Base-by-base conservation (phyloP, 2,797 vertebrate species). In the Gymnopithys bicolor region DNA sequence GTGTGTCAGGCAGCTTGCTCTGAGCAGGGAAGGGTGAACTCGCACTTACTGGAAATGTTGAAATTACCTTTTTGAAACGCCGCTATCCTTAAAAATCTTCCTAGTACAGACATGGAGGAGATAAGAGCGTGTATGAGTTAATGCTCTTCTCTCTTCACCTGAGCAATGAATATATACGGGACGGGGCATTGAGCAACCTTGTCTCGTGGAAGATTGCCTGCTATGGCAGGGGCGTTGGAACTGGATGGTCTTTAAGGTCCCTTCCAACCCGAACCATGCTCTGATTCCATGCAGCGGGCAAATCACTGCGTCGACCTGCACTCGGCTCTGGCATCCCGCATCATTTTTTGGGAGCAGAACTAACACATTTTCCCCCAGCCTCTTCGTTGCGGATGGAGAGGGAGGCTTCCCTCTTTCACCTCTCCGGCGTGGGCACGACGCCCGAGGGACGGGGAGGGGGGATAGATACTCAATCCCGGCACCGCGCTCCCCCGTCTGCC, bases 401-500 rank as follows among this genome's bases (percentile, higher is more conserved):
- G 8, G 16, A 13, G 8, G 52, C 27, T 70, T 48, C 8, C 14
- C 8, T 32, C 16, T 17, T 13, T 51, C 25, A 27, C 19, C 28
- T 6, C n/a, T 41, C 10, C 27, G 19, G 23, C 7, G 19, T 17
- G 13, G 13, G 45, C n/a, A 27, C 46, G 30, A 43, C 21, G 10
- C 27, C 16, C 8, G 16, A 18, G 17, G 52, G 37, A 10, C 12
- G 19, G 7, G 28, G 2, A 3, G 33, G 10, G 39, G 19, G 8
- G 10, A 27, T 5, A 56, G 10, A 27, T 5, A 63, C 35, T 59
- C 24, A 24, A 7, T 18, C 9, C 24, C 7, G 9, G 10, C 33
- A 3, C n/a, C 3, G 13, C 58, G 10, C 41, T 11, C 7, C 10
- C 11, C 3, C 15, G 2, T 13, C 5, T 11, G 5, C 51, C 33